A percentile compares a stretch with the other conserved stretches of the same genome.
Conservation (phyloP, 1,140 invertebrate species). For the Drosophila murphyi region DNA sequence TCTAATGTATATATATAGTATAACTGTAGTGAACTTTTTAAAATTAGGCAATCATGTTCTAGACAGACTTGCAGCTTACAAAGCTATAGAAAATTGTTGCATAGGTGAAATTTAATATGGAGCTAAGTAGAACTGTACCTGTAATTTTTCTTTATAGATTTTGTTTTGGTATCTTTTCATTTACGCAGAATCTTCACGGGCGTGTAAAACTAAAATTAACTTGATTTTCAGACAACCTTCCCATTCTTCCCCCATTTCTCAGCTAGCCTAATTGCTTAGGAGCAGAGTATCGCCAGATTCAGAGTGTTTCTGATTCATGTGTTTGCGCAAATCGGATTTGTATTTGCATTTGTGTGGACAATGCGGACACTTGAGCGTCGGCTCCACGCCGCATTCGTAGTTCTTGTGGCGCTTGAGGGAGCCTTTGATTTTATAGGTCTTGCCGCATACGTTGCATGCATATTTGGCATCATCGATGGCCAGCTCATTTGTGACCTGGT, state of each 20-base stretch:
- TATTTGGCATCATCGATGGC: slow-evolving; percentile 74
- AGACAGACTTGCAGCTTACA: neutral
- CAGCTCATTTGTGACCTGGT: slow-evolving; percentile 53
- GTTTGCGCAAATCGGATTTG: slow-evolving; percentile 81
- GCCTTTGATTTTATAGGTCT: slow-evolving; percentile 86
- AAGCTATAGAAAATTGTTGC: neutral
- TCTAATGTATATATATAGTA: slow-evolving; percentile 30
- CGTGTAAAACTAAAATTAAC: neutral
- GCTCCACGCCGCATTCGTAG: slow-evolving; percentile 88
- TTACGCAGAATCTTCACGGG: too few species aligned
- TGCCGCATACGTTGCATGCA: slow-evolving; percentile 86
- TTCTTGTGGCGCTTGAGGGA: slow-evolving; percentile 86
- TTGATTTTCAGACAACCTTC: neutral
- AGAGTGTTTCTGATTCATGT: slow-evolving; percentile 80
- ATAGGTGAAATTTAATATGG: too few species aligned
- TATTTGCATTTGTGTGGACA: slow-evolving; percentile 84
- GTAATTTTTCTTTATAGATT: too few species aligned
- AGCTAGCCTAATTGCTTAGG: slow-evolving; percentile 20
- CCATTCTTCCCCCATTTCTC: neutral
- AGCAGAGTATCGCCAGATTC: slow-evolving; percentile 56
- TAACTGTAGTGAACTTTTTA: slow-evolving; percentile 5
- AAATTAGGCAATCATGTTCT: neutral
- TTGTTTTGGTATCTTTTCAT: too few species aligned
- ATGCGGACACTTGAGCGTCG: slow-evolving; percentile 77
- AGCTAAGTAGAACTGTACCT: too few species aligned